Base-by-base conservation (phyloP, 2,113 vertebrate genomes). In the Pterophyllum scalare region DNA sequence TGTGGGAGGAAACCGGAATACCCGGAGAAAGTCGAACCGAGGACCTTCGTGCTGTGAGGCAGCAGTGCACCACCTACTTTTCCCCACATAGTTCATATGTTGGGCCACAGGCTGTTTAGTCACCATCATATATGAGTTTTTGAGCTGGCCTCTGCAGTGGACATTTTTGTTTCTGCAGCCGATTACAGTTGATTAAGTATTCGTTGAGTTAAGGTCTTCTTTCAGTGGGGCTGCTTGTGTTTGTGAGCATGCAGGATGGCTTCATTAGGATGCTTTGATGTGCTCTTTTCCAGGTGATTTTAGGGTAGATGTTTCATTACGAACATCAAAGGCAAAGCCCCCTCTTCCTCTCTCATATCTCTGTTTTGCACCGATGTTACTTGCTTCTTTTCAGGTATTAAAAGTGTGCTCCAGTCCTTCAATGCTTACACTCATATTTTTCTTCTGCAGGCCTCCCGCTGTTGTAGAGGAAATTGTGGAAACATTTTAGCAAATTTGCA, bases 181-280 rank as follows among this genome's bases (percentile, higher is more conserved):
- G 38, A 74, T 59, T 85, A n/a, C 74, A 54, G 56, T 61, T 86
- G 54, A 82, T 83, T 24, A 77, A 79, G 77, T 28, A 19, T 57
- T 54, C 33, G 70, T 75, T 56, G 61, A 28, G 72, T 43, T 49
- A 60, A 49, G 62, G 43, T 19, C 65, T 82, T 77, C 56, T 67
- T 15, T 54, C 24, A 2, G 28, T 17, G 7, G 0, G 15, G 24
- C 13, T 5, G 43, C 20, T 58, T 35, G 46, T 64, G 58, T 84
- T 56, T 59, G 49, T 8, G 67, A 56, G 43, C 38, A 26, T 70
- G 61, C 8, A 14, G 40, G 58, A 22, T 14, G 74, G 79, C 83
- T 85, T 86, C 58, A 85, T 90, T 54, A 31, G 12, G 20, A 52
- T 9, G 38, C 81, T 91, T 86, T 90, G 81, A 89, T 84, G 70